Evolutionary conservation across 2,888 invertebrate genomes (phyloP).

Genomic region (Macroteleia sp.): DNA sequence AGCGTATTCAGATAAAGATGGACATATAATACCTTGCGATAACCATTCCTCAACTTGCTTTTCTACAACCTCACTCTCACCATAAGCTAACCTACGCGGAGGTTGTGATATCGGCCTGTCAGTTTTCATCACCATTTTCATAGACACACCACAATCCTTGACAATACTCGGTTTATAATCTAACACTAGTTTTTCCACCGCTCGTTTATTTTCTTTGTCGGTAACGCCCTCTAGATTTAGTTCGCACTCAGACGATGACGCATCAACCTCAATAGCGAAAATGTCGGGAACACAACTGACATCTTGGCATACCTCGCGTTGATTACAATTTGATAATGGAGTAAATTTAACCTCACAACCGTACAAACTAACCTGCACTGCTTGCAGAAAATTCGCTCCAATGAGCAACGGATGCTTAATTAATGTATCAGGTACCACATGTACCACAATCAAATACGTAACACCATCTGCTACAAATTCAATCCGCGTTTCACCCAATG

Average conservation of each 20-base stretch:
- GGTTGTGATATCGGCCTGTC: slow-evolving; percentile 12
- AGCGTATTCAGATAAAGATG: slow-evolving; percentile 5
- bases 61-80: slow-evolving; percentile 8
- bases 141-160: slow-evolving; percentile 3
- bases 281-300: not conserved
- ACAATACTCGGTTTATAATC: not conserved
- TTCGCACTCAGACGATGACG: not conserved
- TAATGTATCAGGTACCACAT: not conserved
- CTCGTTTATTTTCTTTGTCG: not conserved
- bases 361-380: not conserved
- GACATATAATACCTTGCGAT: slow-evolving; percentile 1
- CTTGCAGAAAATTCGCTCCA: slow-evolving; percentile 5
- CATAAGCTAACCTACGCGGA: slow-evolving; percentile 6
- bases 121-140: slow-evolving; percentile 3
- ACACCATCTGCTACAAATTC: no score
- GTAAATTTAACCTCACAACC: slow-evolving; percentile 6
- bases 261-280: not conserved
- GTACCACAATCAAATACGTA: no score
- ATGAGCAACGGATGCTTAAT: not conserved
- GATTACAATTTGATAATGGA: not conserved
- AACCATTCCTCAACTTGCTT: not conserved
- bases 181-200: not conserved
- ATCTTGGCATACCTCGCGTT: not conserved
- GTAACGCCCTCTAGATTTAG: slow-evolving; percentile 4
- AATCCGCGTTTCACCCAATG: no score